Base-by-base conservation (phyloP, 2,888 invertebrate species). In the Patella pellucida region DNA sequence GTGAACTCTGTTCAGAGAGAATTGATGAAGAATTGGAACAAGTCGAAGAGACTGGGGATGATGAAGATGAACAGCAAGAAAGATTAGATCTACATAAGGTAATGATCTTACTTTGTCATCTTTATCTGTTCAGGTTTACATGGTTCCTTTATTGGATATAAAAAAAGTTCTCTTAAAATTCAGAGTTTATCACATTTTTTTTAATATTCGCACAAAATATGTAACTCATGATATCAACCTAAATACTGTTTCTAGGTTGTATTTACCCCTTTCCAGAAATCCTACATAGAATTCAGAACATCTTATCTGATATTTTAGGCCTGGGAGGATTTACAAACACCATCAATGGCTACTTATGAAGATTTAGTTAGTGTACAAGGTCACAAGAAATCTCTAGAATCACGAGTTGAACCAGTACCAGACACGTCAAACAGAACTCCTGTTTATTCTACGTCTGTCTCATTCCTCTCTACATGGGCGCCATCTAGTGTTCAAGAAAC, bases 391-490 rank as follows among this genome's bases (percentile, higher is more conserved):
- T 82, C 81, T 0, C 75, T 88, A 7, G 84, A 85, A 70, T 79
- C 82, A 3, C 78, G 79, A n/a, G 50, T 52, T 50, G 72, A 68
- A 2, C 75, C 79, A 12, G 69, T 23, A 1, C 74, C 78, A 41
- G 67, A 71, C n/a, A 69, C 72, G 2, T 62, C 51, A 50, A 68
- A 71, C 16, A 76, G 74, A 19, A 19, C 75, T 7, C 79, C 80
- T 9, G 83, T 84, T 50, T 76, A 82, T 19, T 80, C 83, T 23
- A 75, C 82, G 68, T 79, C 85, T 54, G 83, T 86, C 14, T 86
- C 86, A 1, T 86, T 89, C 77, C 81, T 89, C 76, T 87, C 87
- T 14, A 83, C 87, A 62, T 88, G 88, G 89, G 82, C 84, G 74
- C 87, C 87, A 15, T 79, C 76, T 73, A 62, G 79, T 76, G 62